Conservation (phyloP, 1,140 invertebrate species). For the Physella acuta region DNA sequence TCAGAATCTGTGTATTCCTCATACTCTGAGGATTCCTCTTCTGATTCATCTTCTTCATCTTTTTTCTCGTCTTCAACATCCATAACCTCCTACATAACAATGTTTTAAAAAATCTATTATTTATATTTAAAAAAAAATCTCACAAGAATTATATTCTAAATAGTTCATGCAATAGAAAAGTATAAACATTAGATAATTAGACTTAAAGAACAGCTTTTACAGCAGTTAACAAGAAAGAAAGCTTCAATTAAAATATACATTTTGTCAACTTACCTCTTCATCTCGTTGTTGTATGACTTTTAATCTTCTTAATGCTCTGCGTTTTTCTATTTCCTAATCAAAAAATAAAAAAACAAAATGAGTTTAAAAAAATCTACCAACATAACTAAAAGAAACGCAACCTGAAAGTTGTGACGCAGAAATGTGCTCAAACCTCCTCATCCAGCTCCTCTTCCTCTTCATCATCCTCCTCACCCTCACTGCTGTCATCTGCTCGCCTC, state of each 20-base stretch:
- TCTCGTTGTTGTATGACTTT: slow-evolving; percentile 71
- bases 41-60: slow-evolving; percentile 66
- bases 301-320: slow-evolving; percentile 72
- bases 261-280: slow-evolving; percentile 57
- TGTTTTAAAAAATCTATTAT: too few relatives aligned
- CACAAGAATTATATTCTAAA: not conserved
- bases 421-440: slow-evolving; percentile 45
- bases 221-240: too few relatives aligned
- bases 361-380: not conserved
- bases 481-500: slow-evolving; percentile 62
- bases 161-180: not conserved
- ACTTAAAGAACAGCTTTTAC: too few relatives aligned
- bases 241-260: too few relatives aligned
- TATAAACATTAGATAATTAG: too few relatives aligned
- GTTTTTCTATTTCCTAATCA: slow-evolving; percentile 74
- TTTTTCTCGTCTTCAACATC: slow-evolving; percentile 73
- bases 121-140: slow-evolving; percentile 3
- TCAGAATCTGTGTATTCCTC: slow-evolving; percentile 71
- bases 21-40: slow-evolving; percentile 69
- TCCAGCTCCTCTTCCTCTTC: slow-evolving; percentile 56
- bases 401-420: not conserved
- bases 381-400: not conserved
- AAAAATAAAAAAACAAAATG: too few relatives aligned
- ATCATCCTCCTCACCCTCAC: slow-evolving; percentile 68
- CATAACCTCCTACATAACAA: slow-evolving; percentile 65